phyloP scores from a whole-genome alignment of 2,888 invertebrate genomes.

The Brachypalpus laphriformis region DNA sequence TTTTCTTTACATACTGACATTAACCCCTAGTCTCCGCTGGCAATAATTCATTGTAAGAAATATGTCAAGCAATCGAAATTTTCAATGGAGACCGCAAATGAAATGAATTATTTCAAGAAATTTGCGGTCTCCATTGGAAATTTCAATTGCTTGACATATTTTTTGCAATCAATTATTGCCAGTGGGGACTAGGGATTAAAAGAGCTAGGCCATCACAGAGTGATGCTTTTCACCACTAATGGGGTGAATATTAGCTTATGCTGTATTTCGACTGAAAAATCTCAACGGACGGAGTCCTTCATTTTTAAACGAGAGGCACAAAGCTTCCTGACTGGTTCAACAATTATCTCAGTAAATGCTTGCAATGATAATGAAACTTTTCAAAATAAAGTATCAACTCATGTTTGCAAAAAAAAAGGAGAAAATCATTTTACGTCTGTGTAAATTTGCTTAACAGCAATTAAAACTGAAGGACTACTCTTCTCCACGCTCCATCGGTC shows the following conservation, averaged over 20 bases:
- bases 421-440: background rate
- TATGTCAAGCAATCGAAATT: no score
- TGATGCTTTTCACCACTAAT: background rate
- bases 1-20: no score
- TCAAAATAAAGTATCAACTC: background rate
- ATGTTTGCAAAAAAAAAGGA: background rate
- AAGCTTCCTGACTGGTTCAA: background rate
- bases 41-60: no score
- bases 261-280: background rate
- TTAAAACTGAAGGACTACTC: conserved; percentile 49
- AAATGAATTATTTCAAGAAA: no score
- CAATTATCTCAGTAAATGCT: background rate
- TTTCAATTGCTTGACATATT: no score
- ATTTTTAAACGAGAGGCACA: background rate
- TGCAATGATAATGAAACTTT: background rate
- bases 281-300: background rate
- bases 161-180: no score
- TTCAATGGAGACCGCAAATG: no score
- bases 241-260: background rate
- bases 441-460: conserved; percentile 25
- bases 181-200: no score
- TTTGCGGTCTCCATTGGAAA: no score
- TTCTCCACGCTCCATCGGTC: conserved; percentile 28
- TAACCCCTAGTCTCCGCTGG: no score
- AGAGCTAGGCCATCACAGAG: no score